phyloP scores from a whole-genome alignment of 2,113 vertebrate species.

The Thryonomys swinderianus region DNA sequence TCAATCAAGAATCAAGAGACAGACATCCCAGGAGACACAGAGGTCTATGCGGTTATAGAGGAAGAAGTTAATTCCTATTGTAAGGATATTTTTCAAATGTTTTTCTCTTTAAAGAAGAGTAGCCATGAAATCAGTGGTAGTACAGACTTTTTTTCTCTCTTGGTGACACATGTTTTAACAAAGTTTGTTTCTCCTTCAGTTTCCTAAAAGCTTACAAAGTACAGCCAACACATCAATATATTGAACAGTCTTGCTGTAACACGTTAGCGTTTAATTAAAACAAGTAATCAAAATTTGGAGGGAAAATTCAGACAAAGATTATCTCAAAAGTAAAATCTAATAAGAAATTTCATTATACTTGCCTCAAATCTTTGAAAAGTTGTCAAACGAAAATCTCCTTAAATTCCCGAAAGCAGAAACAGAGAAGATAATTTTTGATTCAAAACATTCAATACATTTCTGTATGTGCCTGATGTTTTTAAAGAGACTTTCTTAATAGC shows the following conservation, averaged over 20 bases:
- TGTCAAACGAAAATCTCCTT: slow-evolving; percentile 99
- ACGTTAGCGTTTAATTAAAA: slow-evolving; percentile 75
- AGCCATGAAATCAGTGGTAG: background rate
- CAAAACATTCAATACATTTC: slow-evolving; percentile 71
- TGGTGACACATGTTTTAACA: slow-evolving; percentile 42
- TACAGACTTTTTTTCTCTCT: slow-evolving; percentile 8
- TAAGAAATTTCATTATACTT: slow-evolving; percentile 87
- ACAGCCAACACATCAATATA: slow-evolving; percentile 54
- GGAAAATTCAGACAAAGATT: slow-evolving; percentile 60
- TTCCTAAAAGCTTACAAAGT: slow-evolving; percentile 47
- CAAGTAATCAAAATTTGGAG: slow-evolving; percentile 54
- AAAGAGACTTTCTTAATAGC: slow-evolving; percentile 57
- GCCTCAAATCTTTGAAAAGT: slow-evolving; percentile 99
- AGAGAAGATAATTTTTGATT: slow-evolving; percentile 89
- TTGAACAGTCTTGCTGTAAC: slow-evolving; percentile 62
- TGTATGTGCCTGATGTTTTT: slow-evolving; percentile 50
- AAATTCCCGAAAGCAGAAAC: slow-evolving; percentile 94
- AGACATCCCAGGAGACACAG: background rate
- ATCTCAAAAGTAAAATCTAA: slow-evolving; percentile 53
- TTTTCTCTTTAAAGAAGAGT: background rate
- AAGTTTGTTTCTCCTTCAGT: slow-evolving; percentile 65
- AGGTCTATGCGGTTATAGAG: background rate
- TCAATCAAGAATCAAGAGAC: slow-evolving; percentile 32
- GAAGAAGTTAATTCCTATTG: background rate
- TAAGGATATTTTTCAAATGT: background rate